phyloP scores from a whole-genome alignment of 37 sponge, comb jelly and placozoan species.

The Axinella damicornis region DNA sequence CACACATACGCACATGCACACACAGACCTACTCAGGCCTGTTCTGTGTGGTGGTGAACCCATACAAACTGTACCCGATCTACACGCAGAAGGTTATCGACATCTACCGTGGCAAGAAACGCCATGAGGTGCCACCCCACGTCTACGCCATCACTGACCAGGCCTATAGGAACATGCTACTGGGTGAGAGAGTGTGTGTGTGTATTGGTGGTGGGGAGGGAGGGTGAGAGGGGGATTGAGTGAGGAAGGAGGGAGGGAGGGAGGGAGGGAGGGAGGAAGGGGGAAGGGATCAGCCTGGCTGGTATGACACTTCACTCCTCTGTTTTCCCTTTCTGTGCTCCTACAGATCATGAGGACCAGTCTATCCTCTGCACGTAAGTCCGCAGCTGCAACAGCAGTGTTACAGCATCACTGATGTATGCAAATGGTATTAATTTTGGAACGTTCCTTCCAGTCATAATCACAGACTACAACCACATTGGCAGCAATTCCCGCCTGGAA shows the following conservation, averaged over 20 bases:
- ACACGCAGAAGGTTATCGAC: slow-evolving; percentile 94
- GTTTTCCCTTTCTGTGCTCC: slow-evolving; percentile 3
- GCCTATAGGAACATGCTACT: slow-evolving; percentile 98
- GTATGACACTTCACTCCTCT: not conserved
- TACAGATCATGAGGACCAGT: slow-evolving; percentile 97
- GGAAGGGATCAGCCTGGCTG: no score
- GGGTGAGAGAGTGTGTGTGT: slow-evolving; percentile 66
- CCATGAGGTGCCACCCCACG: slow-evolving; percentile 97
- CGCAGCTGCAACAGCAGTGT: no score
- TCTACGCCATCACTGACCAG: slow-evolving; percentile 97
- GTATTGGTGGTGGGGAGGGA: not conserved
- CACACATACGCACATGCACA: not conserved
- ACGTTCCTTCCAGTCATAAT: no score
- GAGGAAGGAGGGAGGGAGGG: no score
- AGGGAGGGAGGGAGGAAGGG: no score
- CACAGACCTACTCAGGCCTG: slow-evolving; percentile 99
- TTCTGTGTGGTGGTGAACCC: slow-evolving; percentile 99
- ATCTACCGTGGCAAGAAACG: slow-evolving; percentile 98
- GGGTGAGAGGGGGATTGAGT: not conserved
- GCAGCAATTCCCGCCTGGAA: no score
- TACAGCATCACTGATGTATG: no score
- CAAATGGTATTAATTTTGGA: no score
- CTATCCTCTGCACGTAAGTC: slow-evolving; percentile 98
- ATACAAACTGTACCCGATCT: slow-evolving; percentile 94
- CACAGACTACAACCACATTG: no score